These are phyloP conservation scores for Parnassius glacialis DNA, from an alignment of 2,888 invertebrate genomes.

Conservation along the genomic window DNA sequence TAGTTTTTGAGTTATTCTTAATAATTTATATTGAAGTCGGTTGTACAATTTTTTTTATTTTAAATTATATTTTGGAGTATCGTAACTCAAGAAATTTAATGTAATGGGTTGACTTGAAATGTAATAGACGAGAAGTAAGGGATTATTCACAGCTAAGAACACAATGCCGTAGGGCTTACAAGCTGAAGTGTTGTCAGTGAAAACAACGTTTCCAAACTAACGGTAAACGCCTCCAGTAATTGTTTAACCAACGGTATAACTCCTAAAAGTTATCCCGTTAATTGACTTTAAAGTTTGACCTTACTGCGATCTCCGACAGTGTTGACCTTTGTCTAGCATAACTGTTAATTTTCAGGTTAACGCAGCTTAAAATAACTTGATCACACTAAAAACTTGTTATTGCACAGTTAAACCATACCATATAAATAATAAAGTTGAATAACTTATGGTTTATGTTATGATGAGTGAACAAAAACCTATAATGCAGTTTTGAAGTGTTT, in stretches of 20 bases:
- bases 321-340: constrained; percentile 13
- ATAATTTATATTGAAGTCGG: too few relatives aligned
- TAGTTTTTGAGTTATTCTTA: too few relatives aligned
- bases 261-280: constrained; percentile 24
- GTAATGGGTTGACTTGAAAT: not conserved
- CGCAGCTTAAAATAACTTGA: not conserved
- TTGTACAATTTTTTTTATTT: too few relatives aligned
- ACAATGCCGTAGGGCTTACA: not conserved
- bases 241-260: constrained; percentile 20
- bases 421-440: too few relatives aligned
- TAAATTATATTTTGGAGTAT: too few relatives aligned
- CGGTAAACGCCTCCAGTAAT: constrained; percentile 18
- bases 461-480: not conserved
- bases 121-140: not conserved
- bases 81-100: too few relatives aligned
- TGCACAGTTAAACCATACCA: not conserved
- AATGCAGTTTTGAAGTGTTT: not conserved
- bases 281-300: constrained; percentile 30
- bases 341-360: constrained; percentile 5
- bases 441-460: too few relatives aligned
- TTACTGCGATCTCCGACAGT: constrained; percentile 16
- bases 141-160: not conserved
- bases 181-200: constrained; percentile 5
- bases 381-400: not conserved
- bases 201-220: constrained; percentile 12